A percentile compares a stretch with the other conserved stretches of the same genome.
Conservation (phyloP, 2,797 vertebrate genomes). For the Dendrocincla fuliginosa region DNA sequence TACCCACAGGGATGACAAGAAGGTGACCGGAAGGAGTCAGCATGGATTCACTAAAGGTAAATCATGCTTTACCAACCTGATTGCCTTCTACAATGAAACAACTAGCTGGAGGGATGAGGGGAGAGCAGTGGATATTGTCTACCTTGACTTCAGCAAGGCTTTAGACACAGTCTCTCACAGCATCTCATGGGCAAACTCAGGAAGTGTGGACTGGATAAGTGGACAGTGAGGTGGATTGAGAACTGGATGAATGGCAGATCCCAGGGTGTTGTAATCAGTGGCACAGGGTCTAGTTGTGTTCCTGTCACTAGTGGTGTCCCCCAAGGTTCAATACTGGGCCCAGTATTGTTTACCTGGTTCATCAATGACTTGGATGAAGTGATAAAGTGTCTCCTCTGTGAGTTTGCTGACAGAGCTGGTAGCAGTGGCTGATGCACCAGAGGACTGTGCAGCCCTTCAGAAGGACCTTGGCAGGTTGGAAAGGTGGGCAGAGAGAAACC, state of each 20-base stretch:
- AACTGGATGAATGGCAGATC: background rate
- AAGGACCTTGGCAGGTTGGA: fast-evolving
- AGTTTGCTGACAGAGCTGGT: background rate
- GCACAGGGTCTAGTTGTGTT: background rate
- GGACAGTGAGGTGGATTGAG: background rate
- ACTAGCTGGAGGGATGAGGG: background rate
- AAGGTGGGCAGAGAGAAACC: background rate
- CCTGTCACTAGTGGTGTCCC: background rate
- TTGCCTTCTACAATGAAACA: background rate
- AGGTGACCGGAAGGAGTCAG: background rate
- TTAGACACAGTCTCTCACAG: background rate
- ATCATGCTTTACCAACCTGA: background rate
- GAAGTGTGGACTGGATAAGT: background rate
- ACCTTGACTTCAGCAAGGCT: background rate
- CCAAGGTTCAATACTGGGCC: fast-evolving
- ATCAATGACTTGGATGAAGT: background rate
- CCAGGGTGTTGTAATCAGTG: background rate
- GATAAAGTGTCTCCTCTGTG: background rate
- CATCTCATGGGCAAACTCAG: background rate
- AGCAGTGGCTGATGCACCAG: fast-evolving
- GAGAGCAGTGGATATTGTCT: background rate
- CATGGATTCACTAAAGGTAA: background rate
- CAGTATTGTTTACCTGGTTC: background rate
- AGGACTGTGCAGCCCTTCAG: background rate
- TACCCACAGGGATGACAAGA: background rate